Base-by-base conservation (phyloP, 1,140 invertebrate species). In the Archivesica marissinica region DNA sequence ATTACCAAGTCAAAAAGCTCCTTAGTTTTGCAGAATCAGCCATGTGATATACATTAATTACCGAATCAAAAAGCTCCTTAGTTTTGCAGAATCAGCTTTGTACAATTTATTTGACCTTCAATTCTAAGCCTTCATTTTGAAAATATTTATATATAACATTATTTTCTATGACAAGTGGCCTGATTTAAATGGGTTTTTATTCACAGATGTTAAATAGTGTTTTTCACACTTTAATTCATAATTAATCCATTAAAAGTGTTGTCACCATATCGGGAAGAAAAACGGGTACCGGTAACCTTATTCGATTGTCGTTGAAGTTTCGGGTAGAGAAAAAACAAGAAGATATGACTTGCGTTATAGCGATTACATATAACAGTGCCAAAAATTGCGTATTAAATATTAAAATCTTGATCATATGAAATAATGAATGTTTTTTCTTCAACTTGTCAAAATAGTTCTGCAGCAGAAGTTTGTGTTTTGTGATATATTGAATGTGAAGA, bases 221-320 rank as follows among this genome's bases (percentile, higher is more conserved):
- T 64, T 64, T 64, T 64, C 59, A 64, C 59, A 64, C 30, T 35
- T n/a, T 17, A 35, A 35, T 33, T 64, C 30, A 64, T 33, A 64
- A 33, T 35, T 64, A 64, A 64, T 64, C 59, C 15, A 25, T 9
- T 20, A 3, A 1, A 64, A 64, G 59, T 64, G 30, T 35, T 33
- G 11, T 23, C 15, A 28, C 25, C 23, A 28, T 13, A 2, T 33
- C n/a, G 7, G 33, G 7, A 59, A 64, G 38, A 35, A 64, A n/a
- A n/a, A n/a, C n/a, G n/a, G n/a, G n/a, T n/a, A n/a, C n/a, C 59
- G 38, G 25, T 59, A 59, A 64, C 13, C 30, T 64, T 33, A n/a
- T 64, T n/a, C 3, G 23, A 64, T 64, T 64, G 59, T 64, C 13
- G 13, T 64, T 64, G 20, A 64, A 28, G 1, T 59, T 35, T 64